Evolutionary conservation across 2,113 vertebrate species (phyloP).

Genomic region (Psittacula cyanocephala): DNA sequence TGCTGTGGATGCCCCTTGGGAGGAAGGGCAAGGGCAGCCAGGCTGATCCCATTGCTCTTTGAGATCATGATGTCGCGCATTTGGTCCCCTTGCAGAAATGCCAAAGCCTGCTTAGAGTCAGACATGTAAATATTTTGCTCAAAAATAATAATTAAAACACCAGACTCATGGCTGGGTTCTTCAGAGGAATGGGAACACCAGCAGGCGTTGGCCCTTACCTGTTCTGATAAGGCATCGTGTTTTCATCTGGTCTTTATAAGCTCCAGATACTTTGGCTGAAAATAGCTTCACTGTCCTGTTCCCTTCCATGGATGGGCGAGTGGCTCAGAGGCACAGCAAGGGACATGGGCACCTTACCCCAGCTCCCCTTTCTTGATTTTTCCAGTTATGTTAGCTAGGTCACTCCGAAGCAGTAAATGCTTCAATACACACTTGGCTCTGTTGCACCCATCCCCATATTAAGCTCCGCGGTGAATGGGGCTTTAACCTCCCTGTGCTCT

Average conservation of each 20-base stretch:
- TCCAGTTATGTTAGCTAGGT: background rate
- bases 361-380: background rate
- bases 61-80: accelerated
- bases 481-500: background rate
- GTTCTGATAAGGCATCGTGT: background rate
- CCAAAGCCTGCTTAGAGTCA: background rate
- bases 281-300: background rate
- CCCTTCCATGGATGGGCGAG: background rate
- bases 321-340: background rate
- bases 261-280: background rate
- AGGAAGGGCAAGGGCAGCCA: background rate
- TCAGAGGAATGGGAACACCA: background rate
- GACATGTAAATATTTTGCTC: background rate
- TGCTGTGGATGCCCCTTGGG: background rate
- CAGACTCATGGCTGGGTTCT: background rate
- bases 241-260: background rate
- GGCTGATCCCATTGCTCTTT: background rate
- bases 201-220: background rate
- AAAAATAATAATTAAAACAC: background rate
- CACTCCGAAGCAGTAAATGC: background rate
- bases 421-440: background rate
- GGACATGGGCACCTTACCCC: background rate
- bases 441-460: accelerated
- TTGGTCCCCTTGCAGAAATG: background rate
- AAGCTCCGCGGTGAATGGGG: accelerated